A percentile compares a stretch with the other conserved stretches of the same genome.
Conservation (phyloP, 1,140 invertebrate species). For the Drosophila eugracilis region DNA sequence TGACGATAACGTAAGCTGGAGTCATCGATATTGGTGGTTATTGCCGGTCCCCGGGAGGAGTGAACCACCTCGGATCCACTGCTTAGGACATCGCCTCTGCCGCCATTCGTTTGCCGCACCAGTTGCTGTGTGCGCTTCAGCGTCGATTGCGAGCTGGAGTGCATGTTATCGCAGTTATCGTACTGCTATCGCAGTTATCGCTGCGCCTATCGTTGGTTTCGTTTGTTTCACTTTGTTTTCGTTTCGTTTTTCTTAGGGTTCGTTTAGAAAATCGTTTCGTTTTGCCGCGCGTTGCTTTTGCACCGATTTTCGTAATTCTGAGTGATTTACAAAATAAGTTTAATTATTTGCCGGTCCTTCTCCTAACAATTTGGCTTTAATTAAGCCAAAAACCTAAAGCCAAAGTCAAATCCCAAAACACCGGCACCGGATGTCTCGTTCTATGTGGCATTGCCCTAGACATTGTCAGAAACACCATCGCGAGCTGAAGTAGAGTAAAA, state of each 20-base stretch:
- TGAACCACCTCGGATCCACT: conserved; percentile 68
- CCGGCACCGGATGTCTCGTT: conserved; percentile 77
- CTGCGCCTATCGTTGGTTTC: conserved; percentile 24
- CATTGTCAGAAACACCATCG: conserved; percentile 53
- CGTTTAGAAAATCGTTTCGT: conserved; percentile 48
- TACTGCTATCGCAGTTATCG: conserved; percentile 47
- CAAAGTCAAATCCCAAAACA: conserved; percentile 33
- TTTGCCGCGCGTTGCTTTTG: conserved; percentile 51
- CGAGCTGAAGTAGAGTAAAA: conserved; percentile 41
- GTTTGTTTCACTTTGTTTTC: conserved; percentile 31
- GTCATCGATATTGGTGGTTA: conserved; percentile 86
- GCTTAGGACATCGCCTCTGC: conserved; percentile 51
- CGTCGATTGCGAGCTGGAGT: conserved; percentile 69
- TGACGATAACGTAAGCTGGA: conserved; percentile 73
- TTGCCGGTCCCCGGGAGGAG: conserved; percentile 86
- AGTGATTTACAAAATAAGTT: conserved; percentile 66
- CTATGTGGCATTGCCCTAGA: conserved; percentile 60
- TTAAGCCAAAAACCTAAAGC: conserved; percentile 62
- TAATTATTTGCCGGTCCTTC: conserved; percentile 69
- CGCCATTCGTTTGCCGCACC: conserved; percentile 85
- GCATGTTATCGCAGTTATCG: conserved; percentile 53
- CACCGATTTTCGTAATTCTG: conserved; percentile 62
- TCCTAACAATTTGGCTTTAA: conserved; percentile 76
- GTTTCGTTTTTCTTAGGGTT: conserved; percentile 50
- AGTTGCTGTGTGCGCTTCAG: conserved; percentile 70